phyloP scores from a whole-genome alignment of 2,797 vertebrate species.

The Esox lucius region DNA sequence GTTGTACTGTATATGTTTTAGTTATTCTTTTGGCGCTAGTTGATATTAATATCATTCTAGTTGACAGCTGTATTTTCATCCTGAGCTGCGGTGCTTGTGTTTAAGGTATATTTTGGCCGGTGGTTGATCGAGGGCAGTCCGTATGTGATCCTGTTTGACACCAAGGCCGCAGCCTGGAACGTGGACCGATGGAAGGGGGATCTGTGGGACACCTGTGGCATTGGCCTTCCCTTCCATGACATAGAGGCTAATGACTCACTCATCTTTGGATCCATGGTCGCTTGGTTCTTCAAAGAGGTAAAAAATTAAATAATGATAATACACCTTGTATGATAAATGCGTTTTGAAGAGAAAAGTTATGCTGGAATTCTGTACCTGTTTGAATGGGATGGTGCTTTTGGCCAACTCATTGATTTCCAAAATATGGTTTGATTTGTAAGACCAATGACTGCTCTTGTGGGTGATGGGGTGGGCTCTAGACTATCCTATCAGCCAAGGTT shows the following conservation, averaged over 20 bases:
- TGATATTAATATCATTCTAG: conserved; percentile 15
- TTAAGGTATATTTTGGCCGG: conserved; percentile 88
- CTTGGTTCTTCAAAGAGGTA: conserved; percentile 96
- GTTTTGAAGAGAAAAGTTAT: no score
- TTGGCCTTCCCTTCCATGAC: conserved; percentile 89
- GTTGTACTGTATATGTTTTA: background rate
- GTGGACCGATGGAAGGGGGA: conserved; percentile 93
- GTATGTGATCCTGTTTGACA: conserved; percentile 90
- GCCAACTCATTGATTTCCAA: no score
- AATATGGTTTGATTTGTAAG: no score
- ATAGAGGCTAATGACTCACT: conserved; percentile 89
- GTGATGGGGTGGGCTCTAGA: no score
- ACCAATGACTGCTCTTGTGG: no score
- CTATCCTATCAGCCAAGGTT: no score
- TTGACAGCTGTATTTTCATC: conserved; percentile 1
- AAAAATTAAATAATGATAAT: no score
- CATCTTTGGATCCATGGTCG: conserved; percentile 88
- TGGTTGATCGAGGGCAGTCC: conserved; percentile 97
- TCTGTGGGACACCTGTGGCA: conserved; percentile 85
- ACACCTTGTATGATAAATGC: no score
- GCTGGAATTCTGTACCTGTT: no score
- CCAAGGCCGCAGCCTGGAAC: conserved; percentile 87
- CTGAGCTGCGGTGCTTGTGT: conserved; percentile 11
- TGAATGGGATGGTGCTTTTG: no score
- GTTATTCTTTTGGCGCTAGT: background rate